These are phyloP conservation scores for Caenorhabditis sp. DNA, from an alignment of 2,888 invertebrate species.

Conservation along the genomic window DNA sequence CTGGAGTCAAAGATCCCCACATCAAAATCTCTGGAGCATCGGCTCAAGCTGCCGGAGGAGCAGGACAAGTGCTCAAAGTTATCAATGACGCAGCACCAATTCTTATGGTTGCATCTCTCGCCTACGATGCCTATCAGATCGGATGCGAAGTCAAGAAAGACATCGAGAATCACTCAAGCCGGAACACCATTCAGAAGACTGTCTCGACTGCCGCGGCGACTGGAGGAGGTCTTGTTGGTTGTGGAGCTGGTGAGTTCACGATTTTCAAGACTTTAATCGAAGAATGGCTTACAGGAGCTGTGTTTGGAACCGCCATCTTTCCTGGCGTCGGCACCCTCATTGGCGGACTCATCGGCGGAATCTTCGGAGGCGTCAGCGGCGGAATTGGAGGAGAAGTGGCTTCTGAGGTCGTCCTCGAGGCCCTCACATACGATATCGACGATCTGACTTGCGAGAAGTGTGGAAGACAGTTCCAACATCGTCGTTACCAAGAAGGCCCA, in stretches of 20 bases:
- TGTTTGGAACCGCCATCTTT: constrained; percentile 13
- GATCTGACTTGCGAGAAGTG: constrained; percentile 9
- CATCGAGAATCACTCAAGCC: constrained; percentile 1
- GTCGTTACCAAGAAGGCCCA: constrained; percentile 19
- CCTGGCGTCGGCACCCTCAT: constrained; percentile 27
- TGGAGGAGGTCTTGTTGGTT: neutral
- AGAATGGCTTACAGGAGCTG: constrained; percentile 8
- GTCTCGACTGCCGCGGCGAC: neutral
- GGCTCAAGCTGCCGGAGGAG: neutral
- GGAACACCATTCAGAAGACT: constrained; percentile 15
- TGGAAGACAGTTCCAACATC: neutral
- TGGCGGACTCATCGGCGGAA: constrained; percentile 1
- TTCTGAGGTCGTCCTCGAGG: neutral
- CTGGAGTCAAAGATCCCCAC: constrained; percentile 46
- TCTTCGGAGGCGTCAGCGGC: neutral
- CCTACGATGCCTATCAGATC: neutral
- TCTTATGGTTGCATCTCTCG: neutral
- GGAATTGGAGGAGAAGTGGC: neutral
- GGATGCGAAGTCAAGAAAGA: neutral
- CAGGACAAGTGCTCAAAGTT: constrained; percentile 4
- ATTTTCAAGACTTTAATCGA: no score
- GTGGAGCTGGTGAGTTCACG: neutral
- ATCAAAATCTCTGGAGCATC: constrained; percentile 11
- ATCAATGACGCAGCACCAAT: constrained; percentile 10
- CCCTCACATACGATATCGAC: no score